Base-by-base conservation (phyloP, 2,797 vertebrate genomes). In the Lycodopsis pacificus region DNA sequence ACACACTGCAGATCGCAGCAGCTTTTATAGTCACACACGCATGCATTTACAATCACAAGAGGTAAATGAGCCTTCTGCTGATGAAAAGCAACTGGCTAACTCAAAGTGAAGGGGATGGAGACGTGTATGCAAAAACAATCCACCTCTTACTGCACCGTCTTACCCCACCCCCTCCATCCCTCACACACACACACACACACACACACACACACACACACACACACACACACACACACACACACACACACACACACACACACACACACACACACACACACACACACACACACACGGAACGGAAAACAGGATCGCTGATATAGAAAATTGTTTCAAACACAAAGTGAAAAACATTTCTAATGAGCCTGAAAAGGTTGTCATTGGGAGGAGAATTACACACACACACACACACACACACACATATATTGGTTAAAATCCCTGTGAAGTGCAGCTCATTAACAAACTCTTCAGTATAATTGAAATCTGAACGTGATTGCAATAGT, bases 11-110 rank as follows among this genome's bases (percentile, higher is more conserved):
- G 79, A 76, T 74, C 83, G 77, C 30, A 86, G 42, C 89, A 91
- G 83, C 84, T 87, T 88, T 86, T 76, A 80, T 38, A 65, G 89
- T 92, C 84, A 90, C 89, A 90, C 91, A 83, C 74, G 88, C 88
- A 76, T 85, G 92, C 86, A 0, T 92, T 91, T 78, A 88, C 82
- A 89, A 88, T 87, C 85, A 80, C 22, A 63, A 71, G 65, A 86
- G 63, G 89, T 86, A 88, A 90, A 93, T 92, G 80, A 86, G 81
- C 72, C 81, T 85, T 87, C 40, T 77, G 85, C 76, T 89, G 82
- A 84, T 80, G 71, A 67, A 68, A 85, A 86, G 83, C 76, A 88
- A 84, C 85, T 36, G 76, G 76, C 70, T 81, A 79, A 80, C n/a
- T 73, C 46, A 61, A 81, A 91, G 64, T 63, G 78, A 86, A 80